Evolutionary conservation across 2,113 vertebrate genomes (phyloP), one percentile per base, ranked within the genome.

Genomic region (Agapornis roseicollis): DNA sequence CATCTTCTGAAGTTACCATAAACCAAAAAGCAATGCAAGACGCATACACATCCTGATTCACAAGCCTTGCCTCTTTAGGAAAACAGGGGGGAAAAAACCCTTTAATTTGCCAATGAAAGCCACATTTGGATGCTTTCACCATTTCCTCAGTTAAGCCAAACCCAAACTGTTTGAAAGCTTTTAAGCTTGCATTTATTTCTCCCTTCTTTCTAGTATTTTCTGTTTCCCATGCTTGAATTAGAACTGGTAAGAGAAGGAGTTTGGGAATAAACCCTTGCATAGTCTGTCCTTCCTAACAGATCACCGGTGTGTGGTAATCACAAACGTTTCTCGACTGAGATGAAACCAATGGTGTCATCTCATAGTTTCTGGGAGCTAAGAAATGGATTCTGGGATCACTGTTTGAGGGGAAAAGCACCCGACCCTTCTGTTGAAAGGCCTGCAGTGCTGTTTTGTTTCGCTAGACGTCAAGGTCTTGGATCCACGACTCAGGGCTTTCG

Each of bases 111-210:
- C 85, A 91, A 60, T 39, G 80, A 88, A 96, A 47, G 22, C 82
- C 80, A 72, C 85, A 76, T 84, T 92, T 69, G 90, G 69, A 93
- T 89, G 80, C 72, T 66, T 92, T 71, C 79, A 78, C 77, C 44
- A 31, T 93, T 92, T 92, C 85, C 88, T 92, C 82, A 87, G 65
- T 90, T 92, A 89, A 90, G 73, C 85, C 78, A 86, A 95, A 92
- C 49, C 77, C 63, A 84, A 96, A 85, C 35, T 76, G 22, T 84
- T 95, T 72, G 85, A 87, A 92, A 86, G 65, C 50, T 88, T 77
- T 88, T 58, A 89, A 68, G 41, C 64, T 88, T 89, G 81, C 70
- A 17, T 86, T 93, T 96, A 61, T 93, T 86, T 79, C 88, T 81
- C 85, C 44, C 44, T 37, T 88, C 94, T 92, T 94, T 90, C 69